Evolutionary conservation across 2,797 vertebrate genomes (phyloP).

Genomic region (Protosalanx chinensis): DNA sequence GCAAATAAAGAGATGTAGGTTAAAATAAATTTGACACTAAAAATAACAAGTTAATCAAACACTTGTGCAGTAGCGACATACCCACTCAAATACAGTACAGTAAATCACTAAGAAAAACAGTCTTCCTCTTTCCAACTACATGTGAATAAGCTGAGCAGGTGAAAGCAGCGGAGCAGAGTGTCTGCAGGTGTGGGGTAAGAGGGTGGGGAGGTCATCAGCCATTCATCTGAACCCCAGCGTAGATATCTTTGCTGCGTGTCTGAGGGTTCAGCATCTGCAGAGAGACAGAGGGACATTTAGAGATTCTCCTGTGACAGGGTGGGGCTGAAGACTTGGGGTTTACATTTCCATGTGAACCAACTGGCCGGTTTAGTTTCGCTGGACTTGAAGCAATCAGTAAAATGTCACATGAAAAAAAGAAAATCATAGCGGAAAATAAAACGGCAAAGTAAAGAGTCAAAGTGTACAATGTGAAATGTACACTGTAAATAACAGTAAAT

Average conservation of each 20-base stretch:
- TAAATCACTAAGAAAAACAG: not conserved
- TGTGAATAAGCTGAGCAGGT: not conserved
- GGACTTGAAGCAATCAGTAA: no score
- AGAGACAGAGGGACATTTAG: not conserved
- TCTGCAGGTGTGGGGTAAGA: not conserved
- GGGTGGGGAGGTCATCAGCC: not conserved
- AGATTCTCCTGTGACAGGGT: not conserved
- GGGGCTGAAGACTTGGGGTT: not conserved
- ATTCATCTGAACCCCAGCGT: constrained; percentile 18
- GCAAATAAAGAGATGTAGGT: no score
- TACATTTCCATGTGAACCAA: no score
- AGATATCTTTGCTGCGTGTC: constrained; percentile 19
- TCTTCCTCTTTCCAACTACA: not conserved
- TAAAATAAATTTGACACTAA: no score
- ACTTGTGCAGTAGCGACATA: not conserved
- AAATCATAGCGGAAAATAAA: no score
- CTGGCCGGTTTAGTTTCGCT: no score
- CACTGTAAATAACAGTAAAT: no score
- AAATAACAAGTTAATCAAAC: no score
- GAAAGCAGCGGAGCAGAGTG: not conserved
- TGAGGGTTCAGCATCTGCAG: constrained; percentile 28
- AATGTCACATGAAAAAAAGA: no score
- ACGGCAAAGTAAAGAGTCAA: no score
- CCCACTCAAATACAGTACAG: not conserved
- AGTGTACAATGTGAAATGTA: no score